Evolutionary conservation across 64 coral and sea anemone species (phyloP).

Genomic region (Porites australiensis): DNA sequence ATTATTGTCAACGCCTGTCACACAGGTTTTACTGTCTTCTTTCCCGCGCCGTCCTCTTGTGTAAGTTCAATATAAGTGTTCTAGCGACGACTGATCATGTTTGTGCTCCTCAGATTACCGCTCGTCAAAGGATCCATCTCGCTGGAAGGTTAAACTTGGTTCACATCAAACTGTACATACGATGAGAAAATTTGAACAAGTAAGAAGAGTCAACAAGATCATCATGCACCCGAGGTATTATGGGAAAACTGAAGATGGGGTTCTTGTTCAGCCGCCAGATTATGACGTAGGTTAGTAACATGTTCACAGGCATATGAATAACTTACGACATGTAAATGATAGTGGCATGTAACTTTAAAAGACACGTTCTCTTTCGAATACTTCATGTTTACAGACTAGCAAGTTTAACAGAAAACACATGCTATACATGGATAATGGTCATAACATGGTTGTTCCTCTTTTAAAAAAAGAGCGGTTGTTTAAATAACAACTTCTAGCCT

Average conservation of each 20-base stretch:
- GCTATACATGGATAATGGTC: too few relatives aligned
- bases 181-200: not conserved
- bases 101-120: slow-evolving; percentile 8
- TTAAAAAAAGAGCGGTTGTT: too few relatives aligned
- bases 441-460: too few relatives aligned
- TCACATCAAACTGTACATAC: not conserved
- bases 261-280: slow-evolving; percentile 28
- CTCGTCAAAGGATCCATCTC: slow-evolving; percentile 25
- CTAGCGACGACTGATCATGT: not conserved
- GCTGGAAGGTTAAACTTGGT: slow-evolving; percentile 49
- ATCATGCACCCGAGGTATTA: slow-evolving; percentile 33
- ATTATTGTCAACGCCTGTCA: too few relatives aligned
- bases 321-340: too few relatives aligned
- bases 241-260: slow-evolving; percentile 28
- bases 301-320: not conserved
- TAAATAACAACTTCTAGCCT: too few relatives aligned
- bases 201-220: not conserved
- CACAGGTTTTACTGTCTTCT: too few relatives aligned
- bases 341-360: too few relatives aligned
- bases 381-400: too few relatives aligned
- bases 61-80: not conserved
- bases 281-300: slow-evolving; percentile 47
- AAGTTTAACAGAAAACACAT: too few relatives aligned
- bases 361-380: too few relatives aligned
- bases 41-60: too few relatives aligned